Evolutionary conservation across 2,797 vertebrate genomes (phyloP).

Genomic region (Silurus lanzhouensis): DNA sequence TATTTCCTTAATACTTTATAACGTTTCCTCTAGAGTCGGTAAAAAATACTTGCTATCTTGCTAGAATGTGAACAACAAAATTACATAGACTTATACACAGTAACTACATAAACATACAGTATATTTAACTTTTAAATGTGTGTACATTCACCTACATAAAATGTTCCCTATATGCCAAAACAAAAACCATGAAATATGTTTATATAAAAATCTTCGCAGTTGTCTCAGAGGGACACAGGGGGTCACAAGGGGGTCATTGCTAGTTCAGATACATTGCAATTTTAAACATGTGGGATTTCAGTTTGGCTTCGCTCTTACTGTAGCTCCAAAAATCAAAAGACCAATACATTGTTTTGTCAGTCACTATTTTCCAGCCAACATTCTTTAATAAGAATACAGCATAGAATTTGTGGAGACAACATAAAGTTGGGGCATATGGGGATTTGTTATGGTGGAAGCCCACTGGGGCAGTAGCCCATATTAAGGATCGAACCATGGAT

Average conservation of each 20-base stretch:
- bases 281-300: background rate
- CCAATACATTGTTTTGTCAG: background rate
- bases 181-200: background rate
- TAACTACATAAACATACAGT: background rate
- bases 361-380: background rate
- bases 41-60: too few species aligned
- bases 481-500: background rate
- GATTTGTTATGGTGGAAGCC: background rate
- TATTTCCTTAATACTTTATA: background rate
- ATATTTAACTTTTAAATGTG: background rate
- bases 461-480: background rate
- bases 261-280: background rate
- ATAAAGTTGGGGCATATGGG: background rate
- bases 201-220: background rate
- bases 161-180: background rate
- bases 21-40: too few species aligned
- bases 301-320: background rate
- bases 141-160: background rate
- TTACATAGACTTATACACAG: background rate
- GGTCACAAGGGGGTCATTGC: background rate
- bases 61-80: background rate
- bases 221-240: background rate
- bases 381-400: background rate
- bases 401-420: background rate
- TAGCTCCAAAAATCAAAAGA: background rate